Evolutionary conservation across 2,888 invertebrate species (phyloP), one percentile per base, ranked within the genome.

Genomic region (Eupeodes luniger): DNA sequence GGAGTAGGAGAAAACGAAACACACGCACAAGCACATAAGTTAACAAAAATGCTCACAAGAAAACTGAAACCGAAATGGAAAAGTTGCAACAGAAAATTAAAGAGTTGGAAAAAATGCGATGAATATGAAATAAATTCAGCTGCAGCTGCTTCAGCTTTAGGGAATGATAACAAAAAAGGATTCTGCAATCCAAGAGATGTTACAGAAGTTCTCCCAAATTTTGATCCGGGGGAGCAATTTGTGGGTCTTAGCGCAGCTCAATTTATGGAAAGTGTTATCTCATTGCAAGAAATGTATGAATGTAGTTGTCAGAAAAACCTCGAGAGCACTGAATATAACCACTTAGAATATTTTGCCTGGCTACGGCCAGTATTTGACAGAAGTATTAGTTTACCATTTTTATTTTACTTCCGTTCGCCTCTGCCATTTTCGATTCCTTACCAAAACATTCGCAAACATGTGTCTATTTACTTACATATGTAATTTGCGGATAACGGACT

Each of bases 271-370:
- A 36, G 4, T n/a, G 36, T 59, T 14, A 59, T 5, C 4, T 11
- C 59, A 12, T 72, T 80, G 55, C 53, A 53, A 6, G 79, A 80
- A 55, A 70, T 80, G 10, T 80, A 80, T 51, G 40, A 19, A 9
- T 80, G 70, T 72, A 61, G 16, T n/a, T 79, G 53, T 61, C 70
- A n/a, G n/a, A n/a, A n/a, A n/a, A n/a, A n/a, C n/a, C n/a, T n/a
- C n/a, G n/a, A n/a, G n/a, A n/a, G n/a, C n/a, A n/a, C n/a, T n/a
- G n/a, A n/a, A n/a, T n/a, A n/a, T n/a, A n/a, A n/a, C n/a, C n/a
- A n/a, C n/a, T n/a, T n/a, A n/a, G n/a, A n/a, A n/a, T n/a, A n/a
- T n/a, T n/a, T n/a, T n/a, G n/a, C n/a, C n/a, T n/a, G n/a, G n/a
- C n/a, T n/a, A n/a, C n/a, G n/a, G n/a, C n/a, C n/a, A n/a, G n/a